A percentile compares a stretch with the other conserved stretches of the same genome.
Conservation (phyloP, 2,888 invertebrate species). For the Myathropa florea region DNA sequence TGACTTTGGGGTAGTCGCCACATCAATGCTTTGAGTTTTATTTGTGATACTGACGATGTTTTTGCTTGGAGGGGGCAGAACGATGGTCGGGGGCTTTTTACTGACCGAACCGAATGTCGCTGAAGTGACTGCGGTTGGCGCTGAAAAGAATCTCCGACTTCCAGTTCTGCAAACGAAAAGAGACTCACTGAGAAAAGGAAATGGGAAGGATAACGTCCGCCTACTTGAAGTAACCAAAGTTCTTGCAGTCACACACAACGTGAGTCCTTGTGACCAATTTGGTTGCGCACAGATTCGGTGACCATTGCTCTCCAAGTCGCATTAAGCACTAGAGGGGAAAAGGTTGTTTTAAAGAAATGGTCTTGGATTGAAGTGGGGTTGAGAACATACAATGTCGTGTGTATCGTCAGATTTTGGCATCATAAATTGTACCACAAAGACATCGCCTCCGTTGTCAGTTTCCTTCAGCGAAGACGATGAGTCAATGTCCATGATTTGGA, state of each 20-base stretch:
- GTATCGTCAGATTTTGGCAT: constrained; percentile 19
- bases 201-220: neutral
- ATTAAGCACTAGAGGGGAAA: constrained; percentile 45
- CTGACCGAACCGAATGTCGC: neutral
- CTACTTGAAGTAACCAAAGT: constrained; percentile 59
- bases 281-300: constrained; percentile 37
- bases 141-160: neutral
- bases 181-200: neutral
- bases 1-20: neutral
- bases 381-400: constrained; percentile 40
- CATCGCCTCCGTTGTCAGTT: constrained; percentile 9
- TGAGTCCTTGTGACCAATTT: constrained; percentile 28
- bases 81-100: constrained; percentile 1
- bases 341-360: neutral
- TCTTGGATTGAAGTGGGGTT: too few relatives aligned
- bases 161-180: constrained; percentile 21
- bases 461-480: constrained; percentile 36
- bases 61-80: constrained; percentile 9
- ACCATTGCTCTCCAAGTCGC: constrained; percentile 49
- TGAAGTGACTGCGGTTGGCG: neutral
- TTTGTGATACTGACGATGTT: constrained; percentile 31
- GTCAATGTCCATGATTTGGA: constrained; percentile 48
- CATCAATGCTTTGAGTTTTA: neutral
- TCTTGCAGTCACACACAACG: constrained; percentile 35
- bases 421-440: constrained; percentile 29